phyloP scores from a whole-genome alignment of 2,888 invertebrate species.

The Drosophila percnosoma region DNA sequence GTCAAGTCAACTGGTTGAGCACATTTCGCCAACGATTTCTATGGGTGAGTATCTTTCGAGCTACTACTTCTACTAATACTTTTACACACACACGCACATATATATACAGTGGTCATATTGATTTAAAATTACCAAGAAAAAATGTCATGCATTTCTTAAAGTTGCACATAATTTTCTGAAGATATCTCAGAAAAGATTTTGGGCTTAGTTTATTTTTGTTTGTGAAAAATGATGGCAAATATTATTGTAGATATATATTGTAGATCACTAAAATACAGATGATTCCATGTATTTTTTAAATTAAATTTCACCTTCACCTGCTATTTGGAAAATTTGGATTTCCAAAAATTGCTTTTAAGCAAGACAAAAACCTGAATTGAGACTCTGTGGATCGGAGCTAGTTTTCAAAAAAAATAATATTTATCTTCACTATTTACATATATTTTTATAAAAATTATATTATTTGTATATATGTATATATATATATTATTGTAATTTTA shows the following conservation, averaged over 20 bases:
- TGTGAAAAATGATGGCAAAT: background rate
- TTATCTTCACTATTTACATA: too few relatives aligned
- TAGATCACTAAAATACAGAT: background rate
- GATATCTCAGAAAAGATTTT: background rate
- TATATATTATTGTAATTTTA: too few relatives aligned
- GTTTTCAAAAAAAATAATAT: too few relatives aligned
- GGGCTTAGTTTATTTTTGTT: background rate
- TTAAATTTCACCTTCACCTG: background rate
- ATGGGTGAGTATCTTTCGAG: conserved; percentile 30
- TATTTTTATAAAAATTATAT: too few relatives aligned
- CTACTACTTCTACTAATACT: background rate
- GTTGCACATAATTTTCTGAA: background rate
- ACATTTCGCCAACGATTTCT: conserved; percentile 25
- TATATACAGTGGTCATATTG: background rate
- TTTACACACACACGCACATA: background rate
- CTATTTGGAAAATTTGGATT: background rate
- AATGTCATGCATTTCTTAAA: background rate
- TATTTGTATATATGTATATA: too few relatives aligned
- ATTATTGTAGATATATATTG: background rate
- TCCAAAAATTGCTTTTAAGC: background rate
- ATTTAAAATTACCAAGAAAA: background rate
- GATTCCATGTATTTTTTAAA: background rate
- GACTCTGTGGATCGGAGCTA: too few relatives aligned
- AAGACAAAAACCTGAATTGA: background rate
- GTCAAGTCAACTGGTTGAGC: conserved; percentile 56